Conservation (phyloP, 2,888 invertebrate genomes). For the Ferrisia virgata region DNA sequence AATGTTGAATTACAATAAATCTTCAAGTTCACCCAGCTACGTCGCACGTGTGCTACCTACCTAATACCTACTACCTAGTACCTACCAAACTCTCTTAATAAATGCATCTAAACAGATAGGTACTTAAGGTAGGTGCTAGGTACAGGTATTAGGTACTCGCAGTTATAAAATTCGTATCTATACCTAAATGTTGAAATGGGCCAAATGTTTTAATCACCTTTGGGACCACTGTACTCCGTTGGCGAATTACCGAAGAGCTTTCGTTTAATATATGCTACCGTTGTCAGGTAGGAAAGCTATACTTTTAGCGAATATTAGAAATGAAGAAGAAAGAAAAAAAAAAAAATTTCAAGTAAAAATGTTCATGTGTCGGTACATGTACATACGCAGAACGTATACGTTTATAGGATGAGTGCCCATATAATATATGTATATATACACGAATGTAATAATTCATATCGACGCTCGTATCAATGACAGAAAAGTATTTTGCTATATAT, state of each 20-base stretch:
- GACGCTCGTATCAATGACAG: neutral
- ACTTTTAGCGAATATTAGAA: neutral
- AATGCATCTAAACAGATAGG: too few relatives aligned
- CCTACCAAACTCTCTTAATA: too few relatives aligned
- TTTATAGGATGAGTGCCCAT: too few relatives aligned
- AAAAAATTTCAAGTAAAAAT: neutral
- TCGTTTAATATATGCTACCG: too few relatives aligned
- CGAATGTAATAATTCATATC: neutral
- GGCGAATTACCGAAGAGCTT: too few relatives aligned
- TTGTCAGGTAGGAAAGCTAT: too few relatives aligned
- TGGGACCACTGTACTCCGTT: neutral
- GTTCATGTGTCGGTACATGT: neutral
- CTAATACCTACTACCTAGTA: too few relatives aligned
- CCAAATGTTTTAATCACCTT: neutral
- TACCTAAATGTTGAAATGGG: neutral
- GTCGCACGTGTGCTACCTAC: too few relatives aligned
- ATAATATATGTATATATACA: too few relatives aligned
- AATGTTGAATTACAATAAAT: neutral
- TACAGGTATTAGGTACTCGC: neutral
- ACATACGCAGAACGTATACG: neutral
- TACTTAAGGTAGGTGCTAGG: too few relatives aligned
- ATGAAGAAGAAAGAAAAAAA: too few relatives aligned
- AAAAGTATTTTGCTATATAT: neutral
- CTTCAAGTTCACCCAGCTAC: neutral
- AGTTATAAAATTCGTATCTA: neutral